A percentile compares a stretch with the other conserved stretches of the same genome.
These are phyloP conservation scores for Parazoanthus atlanticus DNA, from an alignment of 92 coral and sea anemone genomes.

Conservation along the genomic window DNA sequence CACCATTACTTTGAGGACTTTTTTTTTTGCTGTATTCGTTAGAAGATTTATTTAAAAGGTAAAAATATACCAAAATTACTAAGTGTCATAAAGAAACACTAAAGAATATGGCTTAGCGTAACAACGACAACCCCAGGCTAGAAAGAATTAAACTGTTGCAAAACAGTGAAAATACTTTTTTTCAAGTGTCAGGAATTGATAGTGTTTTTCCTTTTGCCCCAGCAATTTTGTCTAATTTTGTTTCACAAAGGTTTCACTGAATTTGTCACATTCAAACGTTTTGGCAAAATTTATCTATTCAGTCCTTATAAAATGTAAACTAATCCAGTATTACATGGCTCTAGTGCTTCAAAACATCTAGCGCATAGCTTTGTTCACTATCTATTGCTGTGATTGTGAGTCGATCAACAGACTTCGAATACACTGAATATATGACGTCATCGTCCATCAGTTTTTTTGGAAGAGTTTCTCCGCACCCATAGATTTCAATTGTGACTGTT, in stretches of 20 bases:
- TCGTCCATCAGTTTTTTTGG: background rate
- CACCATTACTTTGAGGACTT: too few relatives aligned
- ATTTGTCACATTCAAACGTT: background rate
- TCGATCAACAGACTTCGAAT: too few relatives aligned
- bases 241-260: too few relatives aligned
- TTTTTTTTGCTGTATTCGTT: too few relatives aligned
- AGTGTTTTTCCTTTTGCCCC: background rate
- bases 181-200: background rate
- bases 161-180: background rate
- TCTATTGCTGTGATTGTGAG: background rate
- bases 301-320: background rate
- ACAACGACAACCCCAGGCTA: background rate
- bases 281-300: too few relatives aligned
- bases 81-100: background rate
- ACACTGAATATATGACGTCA: background rate
- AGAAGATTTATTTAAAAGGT: too few relatives aligned
- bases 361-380: background rate
- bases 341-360: background rate
- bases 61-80: too few relatives aligned
- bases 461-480: background rate
- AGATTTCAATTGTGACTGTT: background rate
- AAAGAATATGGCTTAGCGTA: background rate
- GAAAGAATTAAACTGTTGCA: background rate
- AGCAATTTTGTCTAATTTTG: background rate
- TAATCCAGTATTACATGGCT: background rate